These are phyloP conservation scores for Schizopygopsis malacanthus DNA, from an alignment of 2,797 vertebrate genomes.

Conservation along the genomic window DNA sequence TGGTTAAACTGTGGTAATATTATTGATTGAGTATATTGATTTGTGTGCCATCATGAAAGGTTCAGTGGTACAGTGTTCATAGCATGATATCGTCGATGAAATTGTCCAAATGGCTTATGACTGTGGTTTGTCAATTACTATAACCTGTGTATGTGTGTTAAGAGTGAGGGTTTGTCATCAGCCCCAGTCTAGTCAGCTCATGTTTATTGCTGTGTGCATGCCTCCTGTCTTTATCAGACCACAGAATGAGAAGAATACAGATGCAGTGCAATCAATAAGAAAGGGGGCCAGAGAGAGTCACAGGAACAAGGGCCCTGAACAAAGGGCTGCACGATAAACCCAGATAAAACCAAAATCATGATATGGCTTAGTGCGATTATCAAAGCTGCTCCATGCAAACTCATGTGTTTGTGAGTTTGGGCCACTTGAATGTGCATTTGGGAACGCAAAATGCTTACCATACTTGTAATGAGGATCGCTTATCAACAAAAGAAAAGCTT, in stretches of 20 bases:
- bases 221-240: slow-evolving; percentile 57
- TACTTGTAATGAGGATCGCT: not conserved
- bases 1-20: slow-evolving; percentile 5
- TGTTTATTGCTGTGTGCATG: slow-evolving; percentile 67
- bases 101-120: not conserved
- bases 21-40: not conserved
- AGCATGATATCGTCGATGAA: not conserved
- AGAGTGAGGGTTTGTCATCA: slow-evolving; percentile 63
- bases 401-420: not conserved
- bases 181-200: slow-evolving; percentile 63
- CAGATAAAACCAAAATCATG: not conserved
- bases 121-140: not conserved
- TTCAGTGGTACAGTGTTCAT: not conserved
- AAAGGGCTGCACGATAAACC: not conserved
- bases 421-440: not conserved
- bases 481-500: not conserved
- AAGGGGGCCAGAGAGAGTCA: slow-evolving; percentile 7
- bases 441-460: not conserved
- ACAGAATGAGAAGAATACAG: slow-evolving; percentile 52
- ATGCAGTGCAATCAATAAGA: slow-evolving; percentile 38
- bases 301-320: not conserved
- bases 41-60: not conserved
- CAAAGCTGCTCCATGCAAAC: not conserved
- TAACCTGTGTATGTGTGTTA: not conserved
- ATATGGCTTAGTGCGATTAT: not conserved